Conservation (phyloP, 1,140 invertebrate genomes). For the Asbolus verrucosus region DNA sequence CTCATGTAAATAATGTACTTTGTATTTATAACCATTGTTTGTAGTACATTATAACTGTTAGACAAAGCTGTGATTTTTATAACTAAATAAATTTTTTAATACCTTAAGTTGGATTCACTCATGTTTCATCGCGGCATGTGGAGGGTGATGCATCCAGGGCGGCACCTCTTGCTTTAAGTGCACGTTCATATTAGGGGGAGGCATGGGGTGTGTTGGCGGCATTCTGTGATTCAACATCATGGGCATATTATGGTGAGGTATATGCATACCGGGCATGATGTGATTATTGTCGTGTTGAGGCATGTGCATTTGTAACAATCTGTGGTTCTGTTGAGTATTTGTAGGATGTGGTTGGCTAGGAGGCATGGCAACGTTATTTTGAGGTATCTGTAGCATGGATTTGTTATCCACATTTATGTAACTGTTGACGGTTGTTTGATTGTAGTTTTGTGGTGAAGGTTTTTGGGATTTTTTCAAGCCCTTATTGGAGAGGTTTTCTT, state of each 20-base stretch:
- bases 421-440: background rate
- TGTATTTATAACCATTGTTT: too few species aligned
- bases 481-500: background rate
- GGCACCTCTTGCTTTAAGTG: background rate
- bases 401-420: background rate
- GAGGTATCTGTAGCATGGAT: background rate
- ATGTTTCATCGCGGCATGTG: constrained; percentile 46
- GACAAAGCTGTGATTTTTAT: constrained; percentile 37
- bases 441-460: background rate
- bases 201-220: constrained; percentile 17
- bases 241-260: constrained; percentile 10
- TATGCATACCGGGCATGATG: constrained; percentile 1
- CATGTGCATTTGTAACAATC: constrained; percentile 19
- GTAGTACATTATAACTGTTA: too few species aligned
- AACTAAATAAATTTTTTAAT: constrained; percentile 10
- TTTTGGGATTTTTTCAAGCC: background rate
- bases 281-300: constrained; percentile 38
- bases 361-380: background rate
- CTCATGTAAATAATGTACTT: too few species aligned
- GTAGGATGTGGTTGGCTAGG: constrained; percentile 4
- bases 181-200: constrained; percentile 16
- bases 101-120: constrained; percentile 17
- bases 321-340: constrained; percentile 1
- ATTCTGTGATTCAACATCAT: constrained; percentile 32
- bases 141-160: constrained; percentile 31